phyloP scores from a whole-genome alignment of 2,113 vertebrate species.

The Haemorhous mexicanus region DNA sequence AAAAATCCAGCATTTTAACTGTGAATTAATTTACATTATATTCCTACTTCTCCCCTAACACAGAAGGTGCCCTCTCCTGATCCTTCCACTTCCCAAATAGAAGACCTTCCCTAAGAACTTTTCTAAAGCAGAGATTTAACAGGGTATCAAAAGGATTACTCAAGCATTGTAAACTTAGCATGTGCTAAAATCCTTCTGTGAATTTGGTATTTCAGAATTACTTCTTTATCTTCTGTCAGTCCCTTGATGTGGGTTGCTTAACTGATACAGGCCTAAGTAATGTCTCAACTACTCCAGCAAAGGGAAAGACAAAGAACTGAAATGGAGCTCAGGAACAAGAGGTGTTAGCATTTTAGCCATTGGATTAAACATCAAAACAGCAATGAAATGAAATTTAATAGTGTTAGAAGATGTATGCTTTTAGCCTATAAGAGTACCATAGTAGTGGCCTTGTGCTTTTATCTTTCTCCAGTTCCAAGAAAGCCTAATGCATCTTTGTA shows the following conservation, averaged over 20 bases:
- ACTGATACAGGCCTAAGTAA: not conserved
- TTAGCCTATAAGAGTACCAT: not conserved
- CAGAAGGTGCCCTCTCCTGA: not conserved
- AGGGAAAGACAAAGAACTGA: not conserved
- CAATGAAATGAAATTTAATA: not conserved
- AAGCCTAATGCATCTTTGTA: not conserved
- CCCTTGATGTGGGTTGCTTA: not conserved
- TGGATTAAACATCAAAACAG: not conserved
- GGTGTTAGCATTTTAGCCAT: not conserved
- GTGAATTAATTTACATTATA: not conserved
- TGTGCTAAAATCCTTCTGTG: constrained; percentile 4
- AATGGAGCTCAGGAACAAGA: not conserved
- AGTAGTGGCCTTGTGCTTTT: not conserved
- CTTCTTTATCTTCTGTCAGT: not conserved
- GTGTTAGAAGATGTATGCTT: not conserved
- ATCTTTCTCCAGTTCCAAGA: not conserved
- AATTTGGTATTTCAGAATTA: not conserved
- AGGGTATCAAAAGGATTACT: constrained; percentile 20
- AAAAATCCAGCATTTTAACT: not conserved
- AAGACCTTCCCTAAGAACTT: not conserved
- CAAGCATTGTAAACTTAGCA: not conserved
- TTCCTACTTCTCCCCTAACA: not conserved
- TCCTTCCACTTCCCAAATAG: not conserved
- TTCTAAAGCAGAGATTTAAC: constrained; percentile 3
- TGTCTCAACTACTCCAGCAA: not conserved